Base-by-base conservation (phyloP, 2,888 invertebrate genomes). In the Spilarctia lutea region DNA sequence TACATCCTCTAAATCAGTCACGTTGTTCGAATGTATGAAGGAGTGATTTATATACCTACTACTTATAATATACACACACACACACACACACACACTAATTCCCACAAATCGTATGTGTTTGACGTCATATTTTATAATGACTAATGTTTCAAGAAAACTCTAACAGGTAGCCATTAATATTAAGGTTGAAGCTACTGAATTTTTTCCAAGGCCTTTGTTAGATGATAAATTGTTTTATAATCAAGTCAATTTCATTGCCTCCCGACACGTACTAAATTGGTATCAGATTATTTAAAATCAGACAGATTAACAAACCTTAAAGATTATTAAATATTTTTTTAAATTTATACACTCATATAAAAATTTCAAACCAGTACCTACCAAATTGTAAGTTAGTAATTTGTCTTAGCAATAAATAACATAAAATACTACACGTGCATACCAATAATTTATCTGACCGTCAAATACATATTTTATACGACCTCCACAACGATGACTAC, bases 401-500 rank as follows among this genome's bases (percentile, higher is more conserved):
- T 48, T 24, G 33, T 48, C 18, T 33, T 68, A 48, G 30, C 30
- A 48, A 33, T 33, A 45, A 68, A 35, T 71, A 72, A 65, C 7
- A 27, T 72, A 42, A 48, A 33, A 68, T 42, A 18, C 42, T 30
- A 65, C 24, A 52, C 18, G 68, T 71, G 69, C 69, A 68, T 67
- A 67, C 77, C 68, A 72, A 66, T 73, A 78, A 81, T 78, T 80
- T 85, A 85, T 84, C 79, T 18, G 76, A 75, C 74, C 52, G 73
- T 80, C 77, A 84, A 81, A 84, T 68, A 68, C 27, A 68, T 80
- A 81, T 77, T 77, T 80, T 79, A 76, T 74, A 73, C 68, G 76
- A 75, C 72, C 76, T 60, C 66, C 68, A 73, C 78, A 78, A 74
- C 33, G 80, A 77, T 69, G 74, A 48, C n/a, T 42, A 72, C 69